Conservation (phyloP, 2,797 vertebrate species). For the Falco concolor region DNA sequence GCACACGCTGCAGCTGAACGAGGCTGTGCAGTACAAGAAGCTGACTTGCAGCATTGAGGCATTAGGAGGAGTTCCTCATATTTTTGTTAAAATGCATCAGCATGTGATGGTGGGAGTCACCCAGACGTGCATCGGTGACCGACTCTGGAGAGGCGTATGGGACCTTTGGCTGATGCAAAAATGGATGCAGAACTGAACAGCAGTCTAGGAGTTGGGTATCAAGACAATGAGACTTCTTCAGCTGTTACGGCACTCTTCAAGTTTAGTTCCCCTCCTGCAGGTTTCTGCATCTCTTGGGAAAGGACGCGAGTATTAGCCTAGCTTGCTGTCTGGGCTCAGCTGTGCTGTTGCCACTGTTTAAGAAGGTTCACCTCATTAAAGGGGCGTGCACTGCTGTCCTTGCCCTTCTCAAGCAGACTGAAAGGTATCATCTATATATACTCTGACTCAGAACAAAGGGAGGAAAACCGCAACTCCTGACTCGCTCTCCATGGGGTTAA, state of each 20-base stretch:
- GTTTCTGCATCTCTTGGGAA: neutral
- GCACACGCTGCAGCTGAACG: neutral
- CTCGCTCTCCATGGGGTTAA: neutral
- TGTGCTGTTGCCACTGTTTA: neutral
- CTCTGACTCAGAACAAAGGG: fast-evolving
- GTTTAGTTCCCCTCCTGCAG: neutral
- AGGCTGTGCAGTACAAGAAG: neutral
- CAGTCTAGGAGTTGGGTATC: fast-evolving
- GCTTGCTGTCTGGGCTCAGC: neutral
- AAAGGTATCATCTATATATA: neutral
- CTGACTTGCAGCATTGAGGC: neutral
- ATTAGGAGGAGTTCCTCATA: neutral
- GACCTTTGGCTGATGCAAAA: neutral
- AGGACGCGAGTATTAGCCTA: neutral
- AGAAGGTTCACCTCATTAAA: neutral
- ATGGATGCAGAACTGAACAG: neutral
- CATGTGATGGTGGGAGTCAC: neutral
- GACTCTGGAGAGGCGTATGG: fast-evolving
- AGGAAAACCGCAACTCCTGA: neutral
- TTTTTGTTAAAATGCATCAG: neutral
- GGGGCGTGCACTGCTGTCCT: neutral
- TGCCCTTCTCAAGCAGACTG: neutral
- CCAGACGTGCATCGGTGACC: neutral
- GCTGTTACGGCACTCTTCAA: neutral
- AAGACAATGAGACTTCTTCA: neutral